A percentile compares a stretch with the other conserved stretches of the same genome.
These are phyloP conservation scores for Notothenia rossii DNA, from an alignment of 2,113 vertebrate genomes.

Conservation along the genomic window DNA sequence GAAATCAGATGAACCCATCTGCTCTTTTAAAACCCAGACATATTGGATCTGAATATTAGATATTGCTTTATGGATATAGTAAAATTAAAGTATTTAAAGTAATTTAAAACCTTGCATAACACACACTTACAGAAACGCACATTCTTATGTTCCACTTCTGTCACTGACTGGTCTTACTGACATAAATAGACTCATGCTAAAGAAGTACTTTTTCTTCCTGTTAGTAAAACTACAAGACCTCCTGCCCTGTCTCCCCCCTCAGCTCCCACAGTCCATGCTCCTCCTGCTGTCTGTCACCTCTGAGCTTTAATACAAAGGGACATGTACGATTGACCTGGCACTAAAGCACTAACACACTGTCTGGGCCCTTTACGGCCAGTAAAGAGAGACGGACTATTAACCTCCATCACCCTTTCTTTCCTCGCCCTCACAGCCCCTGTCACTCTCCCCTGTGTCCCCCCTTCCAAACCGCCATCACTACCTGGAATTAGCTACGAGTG, in stretches of 20 bases:
- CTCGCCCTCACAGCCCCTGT: slow-evolving; percentile 44
- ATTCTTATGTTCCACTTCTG: not conserved
- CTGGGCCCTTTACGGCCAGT: slow-evolving; percentile 68
- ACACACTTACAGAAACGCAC: not conserved
- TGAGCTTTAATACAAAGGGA: slow-evolving; percentile 75
- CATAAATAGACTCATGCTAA: not conserved
- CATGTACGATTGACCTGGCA: slow-evolving; percentile 71
- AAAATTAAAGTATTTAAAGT: not conserved
- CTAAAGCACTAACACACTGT: slow-evolving; percentile 76
- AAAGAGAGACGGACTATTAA: slow-evolving; percentile 79
- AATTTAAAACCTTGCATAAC: not conserved
- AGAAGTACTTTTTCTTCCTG: slow-evolving; percentile 15
- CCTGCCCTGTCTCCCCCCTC: not conserved
- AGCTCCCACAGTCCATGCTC: not conserved
- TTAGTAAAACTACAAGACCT: not conserved
- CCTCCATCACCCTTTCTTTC: slow-evolving; percentile 68
- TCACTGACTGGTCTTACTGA: too few species aligned
- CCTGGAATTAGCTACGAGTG: slow-evolving; percentile 55
- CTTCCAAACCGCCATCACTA: slow-evolving; percentile 43
- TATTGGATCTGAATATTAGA: not conserved
- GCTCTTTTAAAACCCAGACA: not conserved
- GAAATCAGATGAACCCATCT: not conserved
- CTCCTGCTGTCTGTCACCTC: slow-evolving; percentile 64
- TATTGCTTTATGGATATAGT: not conserved
- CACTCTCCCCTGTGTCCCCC: slow-evolving; percentile 37